Base-by-base conservation (phyloP, 2,113 vertebrate species). In the Pelecanus crispus region DNA sequence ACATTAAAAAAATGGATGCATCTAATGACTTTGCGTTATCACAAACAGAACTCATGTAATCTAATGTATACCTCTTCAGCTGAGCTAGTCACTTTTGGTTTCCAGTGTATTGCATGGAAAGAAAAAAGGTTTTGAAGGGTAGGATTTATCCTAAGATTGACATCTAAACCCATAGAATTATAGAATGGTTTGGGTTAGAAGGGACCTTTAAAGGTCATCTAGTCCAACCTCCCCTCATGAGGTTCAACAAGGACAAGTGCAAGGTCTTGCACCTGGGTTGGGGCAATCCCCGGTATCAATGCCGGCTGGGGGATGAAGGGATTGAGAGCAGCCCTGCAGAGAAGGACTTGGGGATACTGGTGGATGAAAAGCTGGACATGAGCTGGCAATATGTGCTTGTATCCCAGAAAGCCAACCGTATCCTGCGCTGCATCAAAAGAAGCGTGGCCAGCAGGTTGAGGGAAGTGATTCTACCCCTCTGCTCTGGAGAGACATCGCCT, bases 191-290 rank as follows among this genome's bases (percentile, higher is more conserved):
- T 70, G 24, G 7, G 4, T 65, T 74, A 10, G 15, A 81, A 78
- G 12, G 21, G 7, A 50, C 4, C 4, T 87, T 49, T 58, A 78
- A 74, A 85, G 20, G 44, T 59, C 3, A 32, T 21, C 14, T 34
- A 44, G 12, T 24, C 7, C 15, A 65, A 14, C 0, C 1, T n/a
- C 8, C 8, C 6, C 13, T n/a, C 21, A 59, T 36, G 13, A 59
- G 8, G 34, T 59, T 59, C n/a, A 61, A 25, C 14, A 36, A 36
- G 34, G 14, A 34, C 58, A 61, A 36, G 56, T n/a, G 56, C 13
- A n/a, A 59, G 10, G 24, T 61, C 15, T 24, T 22, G 14, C 10
- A 25, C 24, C 6, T 61, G 24, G 15, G 22, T 25, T 0, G 2
- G 14, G 7, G 56, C 34, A 59, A 59, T 13, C 20, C 21, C 58